Conservation (phyloP, 2,113 vertebrate genomes). For the Oncorhynchus keta region DNA sequence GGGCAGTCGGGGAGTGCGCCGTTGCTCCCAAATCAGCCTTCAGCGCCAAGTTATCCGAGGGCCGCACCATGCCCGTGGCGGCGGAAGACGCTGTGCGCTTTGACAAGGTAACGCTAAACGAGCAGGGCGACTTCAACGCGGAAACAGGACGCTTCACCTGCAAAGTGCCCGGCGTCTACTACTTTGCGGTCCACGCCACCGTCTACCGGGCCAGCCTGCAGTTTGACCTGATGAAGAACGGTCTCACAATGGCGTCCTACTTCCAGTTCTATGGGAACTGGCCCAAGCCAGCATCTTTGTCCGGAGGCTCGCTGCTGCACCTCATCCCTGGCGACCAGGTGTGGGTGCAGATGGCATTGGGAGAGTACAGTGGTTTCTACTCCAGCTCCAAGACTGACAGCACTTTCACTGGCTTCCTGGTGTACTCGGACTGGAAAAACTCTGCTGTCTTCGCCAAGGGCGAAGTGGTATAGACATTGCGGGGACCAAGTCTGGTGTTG, state of each 20-base stretch:
- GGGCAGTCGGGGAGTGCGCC: slow-evolving; percentile 83
- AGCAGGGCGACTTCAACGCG: slow-evolving; percentile 88
- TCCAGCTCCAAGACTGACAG: slow-evolving; percentile 95
- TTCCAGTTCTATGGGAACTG: slow-evolving; percentile 96
- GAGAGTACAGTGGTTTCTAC: slow-evolving; percentile 92
- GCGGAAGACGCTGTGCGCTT: slow-evolving; percentile 81
- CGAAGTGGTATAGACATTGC: not conserved
- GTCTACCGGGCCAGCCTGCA: slow-evolving; percentile 93
- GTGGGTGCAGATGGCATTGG: slow-evolving; percentile 92
- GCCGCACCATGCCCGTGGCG: slow-evolving; percentile 68
- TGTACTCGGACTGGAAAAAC: slow-evolving; percentile 96
- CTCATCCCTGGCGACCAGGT: slow-evolving; percentile 91
- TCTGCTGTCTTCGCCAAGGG: slow-evolving; percentile 85
- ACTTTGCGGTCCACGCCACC: slow-evolving; percentile 91
- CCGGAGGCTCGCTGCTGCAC: slow-evolving; percentile 85
- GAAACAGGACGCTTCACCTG: slow-evolving; percentile 91
- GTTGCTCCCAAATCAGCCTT: slow-evolving; percentile 94
- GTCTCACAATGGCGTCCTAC: slow-evolving; percentile 83
- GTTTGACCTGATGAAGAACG: slow-evolving; percentile 95
- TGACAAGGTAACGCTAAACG: slow-evolving; percentile 82
- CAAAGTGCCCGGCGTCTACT: slow-evolving; percentile 91
- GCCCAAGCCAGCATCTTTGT: slow-evolving; percentile 90
- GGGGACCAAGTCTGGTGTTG: not conserved
- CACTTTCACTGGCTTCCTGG: slow-evolving; percentile 93
- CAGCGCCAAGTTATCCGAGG: slow-evolving; percentile 87